Conservation (phyloP, 92 coral and sea anemone species). For the Epizoanthus rinbou region DNA sequence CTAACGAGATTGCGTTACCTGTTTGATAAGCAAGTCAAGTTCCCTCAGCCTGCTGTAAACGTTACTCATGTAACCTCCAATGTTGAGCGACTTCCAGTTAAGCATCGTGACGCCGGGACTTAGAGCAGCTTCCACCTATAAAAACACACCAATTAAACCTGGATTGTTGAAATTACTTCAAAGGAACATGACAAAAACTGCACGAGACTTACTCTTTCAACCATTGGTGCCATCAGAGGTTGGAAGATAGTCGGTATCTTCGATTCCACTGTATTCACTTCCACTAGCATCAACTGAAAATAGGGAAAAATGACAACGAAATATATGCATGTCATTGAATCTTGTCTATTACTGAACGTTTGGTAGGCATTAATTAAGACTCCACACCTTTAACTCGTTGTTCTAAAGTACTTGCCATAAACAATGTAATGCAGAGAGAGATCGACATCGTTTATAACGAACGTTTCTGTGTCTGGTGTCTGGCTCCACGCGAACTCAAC, state of each 20-base stretch:
- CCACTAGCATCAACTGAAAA: conserved; percentile 77
- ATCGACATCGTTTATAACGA: too few relatives aligned
- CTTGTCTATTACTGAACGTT: too few relatives aligned
- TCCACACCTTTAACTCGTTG: not conserved
- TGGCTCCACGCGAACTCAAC: too few relatives aligned
- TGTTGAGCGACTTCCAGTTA: conserved; percentile 89
- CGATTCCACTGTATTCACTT: conserved; percentile 64
- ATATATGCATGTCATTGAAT: not conserved
- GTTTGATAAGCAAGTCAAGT: conserved; percentile 77
- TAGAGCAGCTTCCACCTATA: conserved; percentile 80
- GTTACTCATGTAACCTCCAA: conserved; percentile 67
- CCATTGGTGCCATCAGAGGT: conserved; percentile 83
- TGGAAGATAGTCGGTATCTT: conserved; percentile 82
- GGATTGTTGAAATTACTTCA: not conserved
- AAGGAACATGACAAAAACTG: not conserved
- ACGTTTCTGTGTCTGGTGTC: too few relatives aligned
- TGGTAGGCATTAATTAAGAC: too few relatives aligned
- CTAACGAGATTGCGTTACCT: conserved; percentile 23
- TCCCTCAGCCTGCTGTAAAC: conserved; percentile 78
- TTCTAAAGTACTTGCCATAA: too few relatives aligned
- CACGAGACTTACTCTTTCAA: conserved; percentile 67
- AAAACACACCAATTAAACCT: not conserved
- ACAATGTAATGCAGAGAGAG: too few relatives aligned
- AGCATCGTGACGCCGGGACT: conserved; percentile 86
- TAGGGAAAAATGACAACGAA: not conserved